Evolutionary conservation across 2,888 invertebrate genomes (phyloP).

Genomic region (Serripes groenlandicus): DNA sequence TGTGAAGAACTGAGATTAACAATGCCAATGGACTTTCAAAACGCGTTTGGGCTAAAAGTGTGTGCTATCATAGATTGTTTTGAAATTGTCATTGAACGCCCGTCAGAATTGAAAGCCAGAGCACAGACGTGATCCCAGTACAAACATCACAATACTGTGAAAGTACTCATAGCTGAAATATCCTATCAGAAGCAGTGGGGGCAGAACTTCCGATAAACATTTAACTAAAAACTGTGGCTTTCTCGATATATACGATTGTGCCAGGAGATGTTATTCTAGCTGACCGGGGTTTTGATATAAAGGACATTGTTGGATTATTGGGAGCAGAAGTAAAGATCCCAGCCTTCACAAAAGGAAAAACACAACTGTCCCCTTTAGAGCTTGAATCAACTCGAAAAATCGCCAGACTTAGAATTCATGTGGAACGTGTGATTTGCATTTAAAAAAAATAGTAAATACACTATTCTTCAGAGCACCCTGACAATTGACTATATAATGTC

Average conservation of each 20-base stretch:
- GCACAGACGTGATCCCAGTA: slow-evolving; percentile 69
- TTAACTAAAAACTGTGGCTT: slow-evolving; percentile 69
- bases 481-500: slow-evolving; percentile 44
- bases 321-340: slow-evolving; percentile 40
- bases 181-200: slow-evolving; percentile 70
- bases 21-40: slow-evolving; percentile 27
- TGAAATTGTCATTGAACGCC: slow-evolving; percentile 67
- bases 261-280: slow-evolving; percentile 68
- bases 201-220: slow-evolving; percentile 69
- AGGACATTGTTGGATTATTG: slow-evolving; percentile 25
- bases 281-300: slow-evolving; percentile 56
- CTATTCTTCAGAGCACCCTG: slow-evolving; percentile 50
- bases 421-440: slow-evolving; percentile 66
- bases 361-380: slow-evolving; percentile 58
- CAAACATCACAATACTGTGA: slow-evolving; percentile 71
- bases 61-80: slow-evolving; percentile 57
- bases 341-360: slow-evolving; percentile 49
- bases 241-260: slow-evolving; percentile 58
- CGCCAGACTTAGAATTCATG: slow-evolving; percentile 63
- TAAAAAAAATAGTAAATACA: slow-evolving; percentile 59
- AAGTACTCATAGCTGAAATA: slow-evolving; percentile 72
- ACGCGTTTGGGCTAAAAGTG: slow-evolving; percentile 18
- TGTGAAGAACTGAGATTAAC: slow-evolving; percentile 17
- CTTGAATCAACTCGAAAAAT: slow-evolving; percentile 61
- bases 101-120: slow-evolving; percentile 60